These are phyloP conservation scores for Agrochola litura DNA, from an alignment of 2,888 invertebrate species.

Conservation along the genomic window DNA sequence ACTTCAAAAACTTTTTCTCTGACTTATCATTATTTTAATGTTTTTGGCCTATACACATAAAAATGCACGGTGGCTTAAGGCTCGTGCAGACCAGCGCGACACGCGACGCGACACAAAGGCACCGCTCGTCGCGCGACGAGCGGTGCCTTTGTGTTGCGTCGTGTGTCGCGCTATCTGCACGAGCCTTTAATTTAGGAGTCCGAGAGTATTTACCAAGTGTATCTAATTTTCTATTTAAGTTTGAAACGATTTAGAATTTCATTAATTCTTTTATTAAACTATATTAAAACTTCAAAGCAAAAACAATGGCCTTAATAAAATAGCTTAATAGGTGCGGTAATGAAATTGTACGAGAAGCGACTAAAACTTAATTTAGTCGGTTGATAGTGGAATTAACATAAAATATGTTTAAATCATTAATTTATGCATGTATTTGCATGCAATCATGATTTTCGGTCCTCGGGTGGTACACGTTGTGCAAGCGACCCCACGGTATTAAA, in stretches of 20 bases:
- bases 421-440: constrained; percentile 29
- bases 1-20: no score
- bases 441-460: constrained; percentile 17
- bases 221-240: neutral
- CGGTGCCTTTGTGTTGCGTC: no score
- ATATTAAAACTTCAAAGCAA: constrained; percentile 7
- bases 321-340: neutral
- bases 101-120: no score
- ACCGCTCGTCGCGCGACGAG: no score
- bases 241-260: neutral
- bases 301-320: constrained; percentile 3
- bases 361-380: neutral
- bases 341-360: constrained; percentile 18
- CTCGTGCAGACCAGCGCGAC: no score
- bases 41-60: no score
- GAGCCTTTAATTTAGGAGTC: no score
- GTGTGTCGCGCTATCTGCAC: no score
- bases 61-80: no score
- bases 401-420: constrained; percentile 24
- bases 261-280: neutral
- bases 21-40: no score
- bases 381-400: constrained; percentile 12
- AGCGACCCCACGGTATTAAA: neutral
- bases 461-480: neutral
- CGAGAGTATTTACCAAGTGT: no score